phyloP scores from a whole-genome alignment of 2,797 vertebrate genomes.

The Denticeps clupeoides region DNA sequence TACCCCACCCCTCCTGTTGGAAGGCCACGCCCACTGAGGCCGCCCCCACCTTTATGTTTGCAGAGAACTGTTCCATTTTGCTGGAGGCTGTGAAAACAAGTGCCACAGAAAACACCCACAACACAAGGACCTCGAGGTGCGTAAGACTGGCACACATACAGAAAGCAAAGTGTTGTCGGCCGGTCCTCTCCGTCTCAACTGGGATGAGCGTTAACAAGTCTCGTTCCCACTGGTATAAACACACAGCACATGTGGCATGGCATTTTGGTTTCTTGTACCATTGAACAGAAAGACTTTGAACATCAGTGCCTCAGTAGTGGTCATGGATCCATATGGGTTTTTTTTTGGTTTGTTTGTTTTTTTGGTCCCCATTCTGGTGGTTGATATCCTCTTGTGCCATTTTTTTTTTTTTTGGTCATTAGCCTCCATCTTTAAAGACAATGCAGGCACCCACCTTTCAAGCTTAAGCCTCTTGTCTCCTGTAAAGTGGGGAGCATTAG shows the following conservation, averaged over 20 bases:
- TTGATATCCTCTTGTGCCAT: too few relatives aligned
- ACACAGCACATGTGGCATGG: too few relatives aligned
- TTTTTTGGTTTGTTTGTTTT: neutral
- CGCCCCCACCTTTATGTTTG: constrained; percentile 4
- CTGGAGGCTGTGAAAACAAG: constrained; percentile 3
- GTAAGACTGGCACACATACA: constrained; percentile 3
- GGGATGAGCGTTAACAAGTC: neutral
- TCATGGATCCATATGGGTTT: neutral
- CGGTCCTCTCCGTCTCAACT: too few relatives aligned
- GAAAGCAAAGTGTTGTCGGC: constrained; percentile 1
- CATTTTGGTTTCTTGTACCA: too few relatives aligned
- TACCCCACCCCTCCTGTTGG: constrained; percentile 12
- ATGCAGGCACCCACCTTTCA: neutral
- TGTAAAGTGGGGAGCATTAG: constrained; percentile 7
- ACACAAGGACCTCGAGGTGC: constrained; percentile 3
- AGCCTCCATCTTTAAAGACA: too few relatives aligned
- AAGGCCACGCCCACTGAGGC: constrained; percentile 5
- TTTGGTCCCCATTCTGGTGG: too few relatives aligned
- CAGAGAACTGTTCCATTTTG: constrained; percentile 1
- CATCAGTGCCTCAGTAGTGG: neutral
- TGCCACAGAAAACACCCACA: neutral
- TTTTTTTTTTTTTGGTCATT: too few relatives aligned
- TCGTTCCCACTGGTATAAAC: neutral
- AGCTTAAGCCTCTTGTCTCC: neutral
- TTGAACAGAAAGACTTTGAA: too few relatives aligned